Evolutionary conservation across 2,888 invertebrate species (phyloP), one percentile per base, ranked within the genome.

Genomic region (Melieria omissa): DNA sequence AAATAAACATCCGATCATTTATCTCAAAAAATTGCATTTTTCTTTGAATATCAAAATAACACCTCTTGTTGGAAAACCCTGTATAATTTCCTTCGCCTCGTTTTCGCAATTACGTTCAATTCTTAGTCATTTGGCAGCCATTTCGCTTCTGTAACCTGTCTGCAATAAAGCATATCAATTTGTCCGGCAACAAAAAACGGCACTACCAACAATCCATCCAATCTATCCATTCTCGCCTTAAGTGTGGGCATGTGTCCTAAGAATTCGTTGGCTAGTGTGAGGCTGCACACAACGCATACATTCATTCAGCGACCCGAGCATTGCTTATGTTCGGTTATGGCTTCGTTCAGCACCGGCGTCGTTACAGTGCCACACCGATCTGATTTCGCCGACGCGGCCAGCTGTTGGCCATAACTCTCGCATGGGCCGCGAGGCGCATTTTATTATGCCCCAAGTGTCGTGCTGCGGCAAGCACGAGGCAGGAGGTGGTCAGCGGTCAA

Each of bases 331-430:
- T n/a, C n/a, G 3, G 52, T 52, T 52, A 52, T n/a, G 12, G 52
- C n/a, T 52, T n/a, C n/a, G 52, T n/a, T 52, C 10, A 47, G 47
- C 47, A 47, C 10, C 6, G 47, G 5, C 4, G 41, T 60, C 14
- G 41, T 29, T 12, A 7, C 60, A 41, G 41, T 41, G n/a, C 54
- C 14, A 8, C 65, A 45, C n/a, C n/a, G 44, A 7, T 44, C 45
- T 45, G 45, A 46, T 10, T 5, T 29, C 54, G 45, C 42, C 4
- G 55, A 52, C 14, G 63, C 57, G 49, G 61, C 52, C 68, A 72
- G 46, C 64, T 69, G 60, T 47, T 69, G 41, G 65, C 61, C 54
- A 58, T 65, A 72, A 69, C 64, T 65, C 69, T 65, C 61, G 47
- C n/a, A n/a, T n/a, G n/a, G n/a, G n/a, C n/a, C n/a, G n/a, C n/a